phyloP scores from a whole-genome alignment of 2,797 vertebrate genomes.

The Zenarchopterus dispar region DNA sequence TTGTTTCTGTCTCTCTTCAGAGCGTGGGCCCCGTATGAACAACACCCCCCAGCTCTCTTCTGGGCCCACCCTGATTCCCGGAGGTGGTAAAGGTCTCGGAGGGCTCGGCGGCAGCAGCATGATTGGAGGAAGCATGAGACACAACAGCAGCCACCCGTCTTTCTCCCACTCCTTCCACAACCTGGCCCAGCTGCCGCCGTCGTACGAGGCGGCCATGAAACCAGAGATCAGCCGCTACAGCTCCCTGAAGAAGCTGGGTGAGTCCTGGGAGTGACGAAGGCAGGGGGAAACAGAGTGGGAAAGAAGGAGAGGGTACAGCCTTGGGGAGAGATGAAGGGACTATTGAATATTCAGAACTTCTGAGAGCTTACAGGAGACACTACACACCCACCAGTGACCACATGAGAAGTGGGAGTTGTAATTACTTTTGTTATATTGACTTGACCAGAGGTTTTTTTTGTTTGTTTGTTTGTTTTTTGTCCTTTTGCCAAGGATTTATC shows the following conservation, averaged over 20 bases:
- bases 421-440: no score
- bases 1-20: constrained; percentile 42
- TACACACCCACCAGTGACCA: neutral
- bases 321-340: neutral
- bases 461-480: no score
- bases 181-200: constrained; percentile 90
- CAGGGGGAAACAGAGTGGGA: neutral
- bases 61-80: constrained; percentile 74
- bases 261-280: constrained; percentile 36
- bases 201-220: constrained; percentile 87
- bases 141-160: constrained; percentile 85
- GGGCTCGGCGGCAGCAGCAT: constrained; percentile 26
- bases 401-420: neutral
- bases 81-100: constrained; percentile 74
- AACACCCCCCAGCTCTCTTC: constrained; percentile 80
- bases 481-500: no score
- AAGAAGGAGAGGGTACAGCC: neutral
- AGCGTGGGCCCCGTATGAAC: constrained; percentile 81
- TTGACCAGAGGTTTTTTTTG: no score
- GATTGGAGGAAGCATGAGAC: constrained; percentile 59
- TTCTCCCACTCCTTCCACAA: constrained; percentile 93
- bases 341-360: constrained; percentile 1
- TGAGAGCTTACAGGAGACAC: constrained; percentile 8
- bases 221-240: constrained; percentile 89
- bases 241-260: constrained; percentile 90